Evolutionary conservation across 2,888 invertebrate genomes (phyloP), one percentile per base, ranked within the genome.

Genomic region (Melieria omissa): DNA sequence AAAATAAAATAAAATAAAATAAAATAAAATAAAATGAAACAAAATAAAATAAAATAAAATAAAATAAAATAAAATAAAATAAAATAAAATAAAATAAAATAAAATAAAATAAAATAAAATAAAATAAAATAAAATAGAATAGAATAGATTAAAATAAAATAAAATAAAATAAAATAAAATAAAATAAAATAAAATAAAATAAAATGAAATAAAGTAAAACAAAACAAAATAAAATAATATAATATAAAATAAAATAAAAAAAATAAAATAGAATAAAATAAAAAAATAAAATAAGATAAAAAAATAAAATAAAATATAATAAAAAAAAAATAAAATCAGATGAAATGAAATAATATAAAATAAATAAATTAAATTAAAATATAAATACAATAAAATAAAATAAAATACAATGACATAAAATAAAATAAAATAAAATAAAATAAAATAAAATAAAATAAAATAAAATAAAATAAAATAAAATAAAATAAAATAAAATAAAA

Each of bases 1-100:
- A 45, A 42, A 61, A 29, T 61, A 61, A 41, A 42, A 29, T 29
- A 61, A 61, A 41, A 3, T 61, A 44, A 44, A 42, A 62, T 45
- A 62, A 62, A 62, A 44, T 62, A 45, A 62, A 62, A 62, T 62
- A n/a, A 62, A 62, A 44, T 45, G 44, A 42, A n/a, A 62, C 10
- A 44, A 62, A 62, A 44, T 62, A 14, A 44, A 62, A 62, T 44
- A 12, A 62, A 14, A 14, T 63, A 29, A 5, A 42, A 63, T 3
- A 49, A 63, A 63, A 63, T 16, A 47, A 3, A 63, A 63, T 44
- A 45, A 12, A 45, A n/a, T 62, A 62, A 12, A 62, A 62, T 44
- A 62, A 62, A 44, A 62, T 12, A 45, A 45, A 62, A 62, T 4
- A 46, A 62, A 45, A 4, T 44, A 62, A 42, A 44, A 3, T 41